Base-by-base conservation (phyloP, 1,140 invertebrate genomes). In the Anoplolepis gracilipes region DNA sequence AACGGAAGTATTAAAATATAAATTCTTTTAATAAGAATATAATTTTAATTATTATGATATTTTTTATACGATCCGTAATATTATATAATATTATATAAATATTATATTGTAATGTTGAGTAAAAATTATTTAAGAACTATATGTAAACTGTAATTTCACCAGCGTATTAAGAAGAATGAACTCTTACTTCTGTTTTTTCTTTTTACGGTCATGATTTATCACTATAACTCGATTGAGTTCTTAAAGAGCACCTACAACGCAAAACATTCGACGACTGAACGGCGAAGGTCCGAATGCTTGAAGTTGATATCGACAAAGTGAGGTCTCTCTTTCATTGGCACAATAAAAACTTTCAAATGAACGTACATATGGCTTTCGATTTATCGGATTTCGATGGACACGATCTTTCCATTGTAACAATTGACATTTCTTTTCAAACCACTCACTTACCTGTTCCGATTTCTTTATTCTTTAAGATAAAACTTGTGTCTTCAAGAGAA, bases 301-400 rank as follows among this genome's bases (percentile, higher is more conserved):
- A 49, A n/a, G 39, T 65, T 64, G 11, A 13, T 67, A 67, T 42
- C 39, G 59, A 59, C 13, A n/a, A 33, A 36, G 13, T 22, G 59
- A 49, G 46, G 42, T 22, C 19, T 65, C 53, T 33, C n/a, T 65
- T 67, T 33, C n/a, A 33, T 39, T 53, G 28, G 28, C 33, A 6
- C 61, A 65, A 65, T 49, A 78, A 78, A 62, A 53, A 78, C 28
- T 67, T 65, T 19, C n/a, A 30, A 33, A 49, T n/a, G 22, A 78
- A 42, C 19, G 61, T 53, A 64, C 39, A 39, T 62, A 28, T 49
- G 13, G 28, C 59, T n/a, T 64, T n/a, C 4, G 42, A 16, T n/a
- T 78, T 67, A 78, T 78, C 28, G 76, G n/a, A 65, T 78, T 49
- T 78, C 28, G 61, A 78, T 65, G 25, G 4, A 78, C n/a, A 13